Conservation (phyloP, 2,888 invertebrate genomes). For the Dolichomitus sp. region DNA sequence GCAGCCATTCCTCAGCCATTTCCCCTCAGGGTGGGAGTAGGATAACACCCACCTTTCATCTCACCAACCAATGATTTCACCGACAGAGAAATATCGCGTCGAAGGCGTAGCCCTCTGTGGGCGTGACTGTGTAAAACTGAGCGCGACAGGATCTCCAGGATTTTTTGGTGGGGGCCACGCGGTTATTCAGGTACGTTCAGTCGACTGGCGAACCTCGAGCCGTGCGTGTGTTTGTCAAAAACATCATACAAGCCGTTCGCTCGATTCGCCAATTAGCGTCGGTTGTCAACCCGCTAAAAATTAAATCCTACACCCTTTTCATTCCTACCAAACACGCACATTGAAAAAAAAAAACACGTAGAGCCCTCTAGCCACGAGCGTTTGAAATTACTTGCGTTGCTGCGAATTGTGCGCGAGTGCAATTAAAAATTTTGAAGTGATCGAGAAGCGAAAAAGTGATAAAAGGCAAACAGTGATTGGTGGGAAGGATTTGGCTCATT, state of each 20-base stretch:
- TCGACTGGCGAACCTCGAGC: slow-evolving; percentile 84
- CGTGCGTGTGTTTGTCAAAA: slow-evolving; percentile 72
- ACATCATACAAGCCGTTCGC: not conserved
- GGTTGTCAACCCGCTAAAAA: not conserved
- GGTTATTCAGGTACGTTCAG: slow-evolving; percentile 82
- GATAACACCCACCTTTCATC: slow-evolving; percentile 73
- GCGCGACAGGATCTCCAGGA: slow-evolving; percentile 49
- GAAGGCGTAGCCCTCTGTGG: slow-evolving; percentile 68
- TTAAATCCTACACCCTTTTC: not conserved
- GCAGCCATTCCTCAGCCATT: slow-evolving; percentile 83
- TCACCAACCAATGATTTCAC: slow-evolving; percentile 72
- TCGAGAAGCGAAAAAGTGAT: not conserved
- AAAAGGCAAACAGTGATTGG: not conserved
- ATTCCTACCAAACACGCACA: not conserved
- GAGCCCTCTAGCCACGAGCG: not conserved
- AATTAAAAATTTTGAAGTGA: not conserved
- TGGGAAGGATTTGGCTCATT: not conserved
- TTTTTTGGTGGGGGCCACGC: slow-evolving; percentile 76
- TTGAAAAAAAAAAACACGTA: not conserved
- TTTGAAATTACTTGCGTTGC: not conserved
- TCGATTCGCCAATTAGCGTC: not conserved
- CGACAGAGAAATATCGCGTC: slow-evolving; percentile 55
- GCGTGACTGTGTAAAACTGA: slow-evolving; percentile 47
- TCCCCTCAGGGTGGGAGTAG: slow-evolving; percentile 71
- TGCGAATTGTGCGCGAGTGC: not conserved